phyloP scores from a whole-genome alignment of 2,797 vertebrate species.

The Sylvia borin region DNA sequence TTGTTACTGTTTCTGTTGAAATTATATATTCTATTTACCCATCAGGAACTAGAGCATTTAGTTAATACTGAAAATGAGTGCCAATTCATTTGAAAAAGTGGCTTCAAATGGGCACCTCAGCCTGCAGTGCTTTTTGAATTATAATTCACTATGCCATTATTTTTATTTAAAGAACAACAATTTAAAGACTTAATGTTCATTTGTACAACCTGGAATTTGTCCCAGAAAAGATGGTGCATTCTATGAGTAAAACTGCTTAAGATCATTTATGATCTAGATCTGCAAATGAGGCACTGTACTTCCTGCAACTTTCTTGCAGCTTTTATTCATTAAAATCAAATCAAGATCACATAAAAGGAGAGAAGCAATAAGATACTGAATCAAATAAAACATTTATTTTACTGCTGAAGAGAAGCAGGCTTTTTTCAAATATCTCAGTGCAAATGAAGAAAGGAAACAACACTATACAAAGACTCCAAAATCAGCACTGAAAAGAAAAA shows the following conservation, averaged over 20 bases:
- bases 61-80: conserved; percentile 30
- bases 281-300: neutral
- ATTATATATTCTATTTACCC: conserved; percentile 22
- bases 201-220: conserved; percentile 18
- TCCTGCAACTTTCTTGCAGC: neutral
- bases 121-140: conserved; percentile 6
- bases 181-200: conserved; percentile 1
- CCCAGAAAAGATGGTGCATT: neutral
- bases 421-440: neutral
- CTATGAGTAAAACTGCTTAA: neutral
- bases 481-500: neutral
- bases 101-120: conserved; percentile 25
- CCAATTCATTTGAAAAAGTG: conserved; percentile 12
- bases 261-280: neutral
- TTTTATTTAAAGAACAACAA: conserved; percentile 11
- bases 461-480: neutral
- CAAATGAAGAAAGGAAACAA: neutral
- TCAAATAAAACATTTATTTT: conserved; percentile 23
- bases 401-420: neutral
- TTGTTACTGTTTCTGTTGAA: conserved; percentile 26
- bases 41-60: neutral
- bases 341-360: neutral
- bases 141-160: neutral
- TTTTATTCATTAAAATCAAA: neutral
- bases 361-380: neutral